These are phyloP conservation scores for Nemapogon koenigi DNA, from an alignment of 2,888 invertebrate species.

Conservation along the genomic window DNA sequence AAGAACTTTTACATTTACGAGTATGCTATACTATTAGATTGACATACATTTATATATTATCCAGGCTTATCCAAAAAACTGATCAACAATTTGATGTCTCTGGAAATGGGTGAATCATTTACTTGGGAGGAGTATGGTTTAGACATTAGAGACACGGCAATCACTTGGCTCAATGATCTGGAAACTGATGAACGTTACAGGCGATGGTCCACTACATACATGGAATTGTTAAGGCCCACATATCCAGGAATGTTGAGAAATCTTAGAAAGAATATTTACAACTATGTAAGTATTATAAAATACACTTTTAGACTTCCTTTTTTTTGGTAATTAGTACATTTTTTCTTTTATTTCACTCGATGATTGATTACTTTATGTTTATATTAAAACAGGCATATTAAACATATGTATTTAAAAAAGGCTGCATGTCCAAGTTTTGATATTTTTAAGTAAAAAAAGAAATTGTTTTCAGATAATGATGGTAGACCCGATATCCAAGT, in stretches of 20 bases:
- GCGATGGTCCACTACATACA: slow-evolving; percentile 87
- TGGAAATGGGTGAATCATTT: slow-evolving; percentile 70
- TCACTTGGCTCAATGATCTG: slow-evolving; percentile 94
- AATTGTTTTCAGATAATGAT: slow-evolving; percentile 71
- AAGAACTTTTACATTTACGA: too few relatives aligned
- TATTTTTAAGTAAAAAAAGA: too few relatives aligned
- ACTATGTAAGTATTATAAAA: slow-evolving; percentile 73
- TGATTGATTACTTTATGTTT: too few relatives aligned
- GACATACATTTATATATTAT: slow-evolving; percentile 17
- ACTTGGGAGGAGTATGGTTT: slow-evolving; percentile 84
- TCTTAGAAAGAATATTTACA: slow-evolving; percentile 84
- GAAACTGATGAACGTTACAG: slow-evolving; percentile 89
- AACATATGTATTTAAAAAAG: too few relatives aligned
- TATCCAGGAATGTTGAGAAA: slow-evolving; percentile 97
- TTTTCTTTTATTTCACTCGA: too few relatives aligned
- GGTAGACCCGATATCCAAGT: slow-evolving; percentile 79
- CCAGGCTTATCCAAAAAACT: slow-evolving; percentile 68
- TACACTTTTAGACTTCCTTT: not conserved
- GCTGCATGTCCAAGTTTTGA: too few relatives aligned
- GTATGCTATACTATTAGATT: too few relatives aligned
- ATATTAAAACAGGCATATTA: too few relatives aligned
- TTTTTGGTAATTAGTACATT: slow-evolving; percentile 1
- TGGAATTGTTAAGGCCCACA: slow-evolving; percentile 92
- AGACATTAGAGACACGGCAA: slow-evolving; percentile 91
- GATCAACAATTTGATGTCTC: slow-evolving; percentile 69